Evolutionary conservation across 1,140 invertebrate genomes (phyloP), one percentile per base, ranked within the genome.

Genomic region (Eriocheir sinensis): DNA sequence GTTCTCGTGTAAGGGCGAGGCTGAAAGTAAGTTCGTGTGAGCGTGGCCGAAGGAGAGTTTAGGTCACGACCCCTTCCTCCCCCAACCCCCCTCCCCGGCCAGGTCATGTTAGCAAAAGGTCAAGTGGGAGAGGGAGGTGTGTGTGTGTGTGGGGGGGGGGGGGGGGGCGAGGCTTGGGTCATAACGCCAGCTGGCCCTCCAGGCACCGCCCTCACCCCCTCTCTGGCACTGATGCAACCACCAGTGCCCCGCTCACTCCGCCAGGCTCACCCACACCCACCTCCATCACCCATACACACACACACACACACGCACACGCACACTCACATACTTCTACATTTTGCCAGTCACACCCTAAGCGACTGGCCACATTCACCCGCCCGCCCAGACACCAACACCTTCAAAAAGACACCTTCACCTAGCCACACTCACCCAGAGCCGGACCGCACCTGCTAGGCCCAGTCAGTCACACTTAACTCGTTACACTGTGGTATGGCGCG

Each of bases 381-480:
- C 6, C 60, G n/a, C 60, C 8, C 60, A 21, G 60, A 21, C 60
- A 72, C 12, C 21, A n/a, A n/a, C n/a, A n/a, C n/a, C n/a, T n/a
- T n/a, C n/a, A n/a, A n/a, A n/a, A n/a, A n/a, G n/a, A n/a, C 60
- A 72, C 44, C 4, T 48, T 48, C 44, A 48, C 44, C 44, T 15
- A n/a, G n/a, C n/a, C 27, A n/a, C 60, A 12, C 60, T 72, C 60
- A 72, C n/a, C n/a, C 60, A 72, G 44, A 4, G 4, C 4, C 44
- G 21, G 0, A 21, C 60, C 27, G 6, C 8, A 72, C 60, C 12
- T 21, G 60, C n/a, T n/a, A 72, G 60, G n/a, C n/a, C 60, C 60
- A 72, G 60, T 72, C n/a, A 72, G 60, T n/a, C 60, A n/a, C 60
- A 72, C 12, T 72, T 72, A 72, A n/a, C n/a, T n/a, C n/a, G 60